Base-by-base conservation (phyloP, 2,888 invertebrate genomes). In the Sussaba pulchella region DNA sequence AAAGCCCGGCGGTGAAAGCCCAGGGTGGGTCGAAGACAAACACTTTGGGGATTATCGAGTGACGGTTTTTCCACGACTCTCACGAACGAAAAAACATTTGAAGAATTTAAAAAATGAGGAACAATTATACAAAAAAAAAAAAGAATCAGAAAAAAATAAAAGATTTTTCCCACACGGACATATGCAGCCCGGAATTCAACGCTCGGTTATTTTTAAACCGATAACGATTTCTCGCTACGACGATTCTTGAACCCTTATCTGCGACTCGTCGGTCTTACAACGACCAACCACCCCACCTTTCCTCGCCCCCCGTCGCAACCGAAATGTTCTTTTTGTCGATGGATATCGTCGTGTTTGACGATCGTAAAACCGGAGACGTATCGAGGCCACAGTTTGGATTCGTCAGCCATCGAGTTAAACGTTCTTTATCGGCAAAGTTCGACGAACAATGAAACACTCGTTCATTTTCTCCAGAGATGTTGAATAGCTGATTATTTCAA, bases 311-410 rank as follows among this genome's bases (percentile, higher is more conserved):
- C 41, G 47, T 39, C 31, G 21, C 24, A 47, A 64, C 36, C 17
- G 31, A 12, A n/a, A 70, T 43, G 41, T 50, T 26, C 14, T 43
- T n/a, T n/a, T 26, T 26, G 14, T 63, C 67, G 36, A 10, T 24
- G 31, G 59, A 61, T 45, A 24, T 31, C 43, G 39, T 43, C 54
- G 24, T 88, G 82, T 88, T 88, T 88, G 87, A 84, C 72, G 76
- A 85, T 88, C 87, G 83, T 88, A 88, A 88, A 88, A 82, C 69
- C 45, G 71, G 39, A 31, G 9, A 43, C 31, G 8, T 69, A 73
- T 63, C 39, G 50, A 63, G 39, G 43, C 31, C 39, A 36, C 36
- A 26, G 41, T 50, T 43, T 12, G 41, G 43, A 26, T 24, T n/a
- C n/a, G n/a, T n/a, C n/a, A n/a, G n/a, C n/a, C n/a, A n/a, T n/a